Percentiles rank a stretch among this genome's conserved stretches.
Conservation (phyloP, 2,797 vertebrate genomes). For the Enteromius thamalakanensis region DNA sequence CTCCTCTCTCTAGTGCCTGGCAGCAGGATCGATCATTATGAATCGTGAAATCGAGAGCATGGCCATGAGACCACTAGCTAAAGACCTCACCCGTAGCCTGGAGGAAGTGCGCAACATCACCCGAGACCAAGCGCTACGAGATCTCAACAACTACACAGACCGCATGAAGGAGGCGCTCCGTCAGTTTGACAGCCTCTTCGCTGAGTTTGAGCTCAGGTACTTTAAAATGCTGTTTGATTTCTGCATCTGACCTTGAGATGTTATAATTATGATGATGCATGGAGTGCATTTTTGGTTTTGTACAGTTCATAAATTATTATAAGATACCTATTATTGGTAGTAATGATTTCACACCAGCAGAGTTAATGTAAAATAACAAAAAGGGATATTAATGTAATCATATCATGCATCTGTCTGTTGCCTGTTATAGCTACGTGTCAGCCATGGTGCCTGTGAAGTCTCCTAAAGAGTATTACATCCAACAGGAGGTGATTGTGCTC, state of each 20-base stretch:
- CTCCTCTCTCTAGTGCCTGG: constrained; percentile 84
- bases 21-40: constrained; percentile 98
- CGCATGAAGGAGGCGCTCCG: constrained; percentile 91
- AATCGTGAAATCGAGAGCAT: constrained; percentile 99
- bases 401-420: background rate
- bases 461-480: constrained; percentile 95
- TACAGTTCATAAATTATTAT: background rate
- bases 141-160: constrained; percentile 93
- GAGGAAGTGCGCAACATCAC: constrained; percentile 93
- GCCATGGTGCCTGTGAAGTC: constrained; percentile 99
- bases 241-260: background rate
- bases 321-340: background rate
- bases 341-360: background rate
- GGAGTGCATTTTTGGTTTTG: background rate
- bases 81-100: constrained; percentile 92
- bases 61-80: constrained; percentile 96
- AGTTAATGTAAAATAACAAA: background rate
- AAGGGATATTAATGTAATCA: background rate
- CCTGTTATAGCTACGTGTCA: constrained; percentile 87
- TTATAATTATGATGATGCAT: background rate
- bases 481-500: constrained; percentile 97
- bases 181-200: constrained; percentile 94
- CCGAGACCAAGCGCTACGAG: constrained; percentile 93
- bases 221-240: constrained; percentile 9
- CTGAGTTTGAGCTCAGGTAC: constrained; percentile 97